These are phyloP conservation scores for Pimephales promelas DNA, from an alignment of 2,113 vertebrate genomes.

Conservation along the genomic window DNA sequence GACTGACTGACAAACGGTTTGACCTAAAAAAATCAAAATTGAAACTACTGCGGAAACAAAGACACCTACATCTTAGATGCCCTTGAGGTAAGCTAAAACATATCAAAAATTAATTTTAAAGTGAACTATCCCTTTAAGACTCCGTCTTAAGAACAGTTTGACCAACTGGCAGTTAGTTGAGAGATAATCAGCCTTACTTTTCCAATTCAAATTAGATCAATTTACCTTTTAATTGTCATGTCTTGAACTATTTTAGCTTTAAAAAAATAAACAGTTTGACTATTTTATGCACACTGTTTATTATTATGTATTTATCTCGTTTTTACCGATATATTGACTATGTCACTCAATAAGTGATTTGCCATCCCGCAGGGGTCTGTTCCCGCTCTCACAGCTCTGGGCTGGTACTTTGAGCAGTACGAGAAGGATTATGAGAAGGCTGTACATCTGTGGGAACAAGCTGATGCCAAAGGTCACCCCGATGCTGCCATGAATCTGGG, in stretches of 20 bases:
- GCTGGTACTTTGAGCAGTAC: conserved; percentile 79
- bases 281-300: background rate
- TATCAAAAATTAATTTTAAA: no score
- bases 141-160: no score
- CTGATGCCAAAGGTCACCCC: conserved; percentile 67
- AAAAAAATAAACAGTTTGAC: background rate
- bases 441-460: conserved; percentile 76
- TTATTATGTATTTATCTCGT: background rate
- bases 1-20: no score
- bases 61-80: no score
- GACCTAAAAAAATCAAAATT: no score
- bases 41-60: no score
- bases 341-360: background rate
- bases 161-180: background rate
- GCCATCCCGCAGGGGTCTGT: conserved; percentile 69
- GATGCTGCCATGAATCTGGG: conserved; percentile 81
- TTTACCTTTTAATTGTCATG: background rate
- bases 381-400: conserved; percentile 78
- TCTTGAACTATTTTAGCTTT: background rate
- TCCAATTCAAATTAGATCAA: no score
- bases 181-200: no score
- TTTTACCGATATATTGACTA: background rate
- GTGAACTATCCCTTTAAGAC: no score
- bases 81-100: no score
- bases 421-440: conserved; percentile 73